phyloP scores from a whole-genome alignment of 1,140 invertebrate species.

The Vanessa tameamea region DNA sequence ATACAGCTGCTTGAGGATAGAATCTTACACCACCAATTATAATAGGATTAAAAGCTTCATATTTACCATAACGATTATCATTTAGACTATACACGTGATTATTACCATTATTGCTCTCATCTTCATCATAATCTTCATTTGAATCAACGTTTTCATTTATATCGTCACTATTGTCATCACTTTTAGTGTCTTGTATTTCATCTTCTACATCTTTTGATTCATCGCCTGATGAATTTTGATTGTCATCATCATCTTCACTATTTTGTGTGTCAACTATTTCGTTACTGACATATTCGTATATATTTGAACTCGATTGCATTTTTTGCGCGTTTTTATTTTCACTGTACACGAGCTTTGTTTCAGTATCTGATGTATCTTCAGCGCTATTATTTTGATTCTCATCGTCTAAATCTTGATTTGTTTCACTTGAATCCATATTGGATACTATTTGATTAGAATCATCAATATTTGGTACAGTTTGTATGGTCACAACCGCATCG shows the following conservation, averaged over 20 bases:
- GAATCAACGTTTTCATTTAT: slow-evolving; percentile 21
- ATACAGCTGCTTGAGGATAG: slow-evolving; percentile 52
- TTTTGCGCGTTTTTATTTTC: slow-evolving; percentile 44
- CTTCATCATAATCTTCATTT: slow-evolving; percentile 34
- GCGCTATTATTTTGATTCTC: slow-evolving; percentile 52
- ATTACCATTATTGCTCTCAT: slow-evolving; percentile 25
- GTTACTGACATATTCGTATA: slow-evolving; percentile 50
- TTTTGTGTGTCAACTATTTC: slow-evolving; percentile 32
- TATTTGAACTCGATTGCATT: slow-evolving; percentile 50
- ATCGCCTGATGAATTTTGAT: background rate
- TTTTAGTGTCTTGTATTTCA: background rate
- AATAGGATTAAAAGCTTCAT: slow-evolving; percentile 49
- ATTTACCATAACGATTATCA: slow-evolving; percentile 42
- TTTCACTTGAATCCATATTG: slow-evolving; percentile 13
- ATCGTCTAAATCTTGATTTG: slow-evolving; percentile 28
- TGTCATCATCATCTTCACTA: slow-evolving; percentile 27
- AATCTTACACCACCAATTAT: slow-evolving; percentile 49
- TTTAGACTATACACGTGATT: slow-evolving; percentile 6
- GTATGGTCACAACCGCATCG: slow-evolving; percentile 67
- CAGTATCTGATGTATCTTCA: slow-evolving; percentile 48
- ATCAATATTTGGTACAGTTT: slow-evolving; percentile 49
- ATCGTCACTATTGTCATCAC: slow-evolving; percentile 27
- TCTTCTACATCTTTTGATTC: background rate
- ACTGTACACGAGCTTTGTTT: slow-evolving; percentile 31
- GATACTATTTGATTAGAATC: background rate